These are phyloP conservation scores for Taeniopygia guttata DNA, from an alignment of 2,797 vertebrate genomes.

Conservation along the genomic window DNA sequence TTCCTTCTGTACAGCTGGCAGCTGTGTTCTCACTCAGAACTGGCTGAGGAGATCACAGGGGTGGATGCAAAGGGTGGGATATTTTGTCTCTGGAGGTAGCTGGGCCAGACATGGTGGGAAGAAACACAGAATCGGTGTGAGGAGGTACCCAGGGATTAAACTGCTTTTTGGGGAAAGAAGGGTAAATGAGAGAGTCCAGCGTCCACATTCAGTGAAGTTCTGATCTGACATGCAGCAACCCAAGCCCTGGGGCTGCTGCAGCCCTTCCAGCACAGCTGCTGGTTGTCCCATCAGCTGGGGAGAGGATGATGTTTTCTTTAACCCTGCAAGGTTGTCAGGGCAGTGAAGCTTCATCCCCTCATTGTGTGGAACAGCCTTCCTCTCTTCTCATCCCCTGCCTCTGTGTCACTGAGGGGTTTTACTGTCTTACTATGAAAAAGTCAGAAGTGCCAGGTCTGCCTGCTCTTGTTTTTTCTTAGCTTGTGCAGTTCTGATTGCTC, in stretches of 20 bases:
- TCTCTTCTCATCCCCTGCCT: not conserved
- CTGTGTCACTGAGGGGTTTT: not conserved
- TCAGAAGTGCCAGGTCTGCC: not conserved
- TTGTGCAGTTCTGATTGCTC: not conserved
- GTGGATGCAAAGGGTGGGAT: accelerated
- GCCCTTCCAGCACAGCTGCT: not conserved
- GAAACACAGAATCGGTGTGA: not conserved
- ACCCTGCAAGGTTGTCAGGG: not conserved
- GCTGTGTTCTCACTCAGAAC: accelerated
- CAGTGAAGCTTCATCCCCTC: not conserved
- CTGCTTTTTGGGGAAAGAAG: not conserved
- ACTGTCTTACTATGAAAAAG: not conserved
- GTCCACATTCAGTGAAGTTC: not conserved
- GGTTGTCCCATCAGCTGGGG: not conserved
- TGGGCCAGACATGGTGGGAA: not conserved
- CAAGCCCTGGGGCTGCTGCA: not conserved
- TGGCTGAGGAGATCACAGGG: not conserved
- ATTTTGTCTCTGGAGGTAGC: not conserved
- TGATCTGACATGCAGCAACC: not conserved
- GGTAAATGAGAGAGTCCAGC: not conserved
- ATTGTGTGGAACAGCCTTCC: not conserved
- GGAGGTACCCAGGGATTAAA: not conserved
- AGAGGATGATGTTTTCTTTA: not conserved
- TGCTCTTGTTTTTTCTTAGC: not conserved
- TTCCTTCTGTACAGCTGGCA: not conserved